Conservation (phyloP, 1,140 invertebrate genomes). For the Trypoxylus dichotomus region DNA sequence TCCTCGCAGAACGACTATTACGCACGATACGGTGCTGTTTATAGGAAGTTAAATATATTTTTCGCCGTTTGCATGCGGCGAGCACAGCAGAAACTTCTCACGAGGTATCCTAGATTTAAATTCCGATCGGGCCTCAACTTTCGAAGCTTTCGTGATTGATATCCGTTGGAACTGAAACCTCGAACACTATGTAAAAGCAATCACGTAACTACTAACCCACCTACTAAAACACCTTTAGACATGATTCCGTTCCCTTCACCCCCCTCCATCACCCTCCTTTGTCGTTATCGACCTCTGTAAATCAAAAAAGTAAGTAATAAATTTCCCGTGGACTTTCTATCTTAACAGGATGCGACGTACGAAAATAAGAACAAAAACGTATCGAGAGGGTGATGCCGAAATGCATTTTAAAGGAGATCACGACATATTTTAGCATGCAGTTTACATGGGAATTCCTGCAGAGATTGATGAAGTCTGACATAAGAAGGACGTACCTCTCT, state of each 20-base stretch:
- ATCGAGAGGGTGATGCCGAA: not conserved
- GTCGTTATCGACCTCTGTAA: not conserved
- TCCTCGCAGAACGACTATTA: not conserved
- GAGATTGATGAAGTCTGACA: too few species aligned
- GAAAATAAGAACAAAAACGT: not conserved
- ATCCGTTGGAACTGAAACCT: constrained; percentile 8
- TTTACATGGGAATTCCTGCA: too few species aligned
- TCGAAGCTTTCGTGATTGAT: constrained; percentile 21
- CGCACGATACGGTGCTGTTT: not conserved
- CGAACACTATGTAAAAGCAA: not conserved
- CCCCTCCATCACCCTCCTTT: too few species aligned
- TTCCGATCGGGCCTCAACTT: constrained; percentile 18
- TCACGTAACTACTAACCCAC: constrained; percentile 21
- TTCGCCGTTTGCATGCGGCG: not conserved
- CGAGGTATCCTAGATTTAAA: not conserved
- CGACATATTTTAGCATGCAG: too few species aligned
- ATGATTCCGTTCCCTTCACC: not conserved
- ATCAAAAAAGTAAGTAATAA: not conserved
- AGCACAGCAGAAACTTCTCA: not conserved
- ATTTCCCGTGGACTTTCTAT: not conserved
- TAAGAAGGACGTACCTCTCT: too few species aligned
- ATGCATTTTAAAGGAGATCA: too few species aligned
- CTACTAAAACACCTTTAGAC: constrained; percentile 22
- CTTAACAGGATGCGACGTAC: not conserved
- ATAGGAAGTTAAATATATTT: constrained; percentile 16